phyloP scores from a whole-genome alignment of 2,888 invertebrate genomes.

The Pollenia labialis region DNA sequence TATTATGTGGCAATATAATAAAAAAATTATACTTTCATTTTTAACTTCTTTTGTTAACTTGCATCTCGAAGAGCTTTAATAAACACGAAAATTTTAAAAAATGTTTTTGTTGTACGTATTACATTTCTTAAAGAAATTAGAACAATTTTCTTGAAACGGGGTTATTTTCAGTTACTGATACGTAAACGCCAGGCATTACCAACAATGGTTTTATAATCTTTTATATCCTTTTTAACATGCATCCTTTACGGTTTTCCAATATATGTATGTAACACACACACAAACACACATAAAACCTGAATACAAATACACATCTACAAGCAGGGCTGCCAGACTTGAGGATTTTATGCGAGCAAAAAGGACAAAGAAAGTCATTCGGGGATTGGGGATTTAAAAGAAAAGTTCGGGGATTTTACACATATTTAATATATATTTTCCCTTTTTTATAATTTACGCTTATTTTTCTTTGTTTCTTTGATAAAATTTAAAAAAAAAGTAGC shows the following conservation, averaged over 20 bases:
- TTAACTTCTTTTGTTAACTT: conserved; percentile 21
- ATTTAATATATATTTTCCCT: too few relatives aligned
- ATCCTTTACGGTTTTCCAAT: conserved; percentile 57
- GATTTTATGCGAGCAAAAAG: too few relatives aligned
- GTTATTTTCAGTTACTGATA: conserved; percentile 26
- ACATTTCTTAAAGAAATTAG: conserved; percentile 68
- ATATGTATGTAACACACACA: conserved; percentile 26
- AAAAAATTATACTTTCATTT: conserved; percentile 46
- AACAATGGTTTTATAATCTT: conserved; percentile 62
- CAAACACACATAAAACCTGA: background rate
- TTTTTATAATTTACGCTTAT: too few relatives aligned
- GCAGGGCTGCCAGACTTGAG: too few relatives aligned
- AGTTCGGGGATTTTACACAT: too few relatives aligned
- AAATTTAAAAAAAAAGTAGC: too few relatives aligned
- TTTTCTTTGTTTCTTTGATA: too few relatives aligned
- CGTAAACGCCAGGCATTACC: background rate
- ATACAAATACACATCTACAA: background rate
- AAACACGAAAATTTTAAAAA: conserved; percentile 41
- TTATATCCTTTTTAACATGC: conserved; percentile 64
- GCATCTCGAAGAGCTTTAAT: conserved; percentile 30
- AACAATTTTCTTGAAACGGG: conserved; percentile 23
- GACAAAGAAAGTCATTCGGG: too few relatives aligned
- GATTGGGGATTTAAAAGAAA: too few relatives aligned
- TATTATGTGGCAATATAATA: conserved; percentile 13
- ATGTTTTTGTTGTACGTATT: conserved; percentile 24